Base-by-base conservation (phyloP, 2,888 invertebrate genomes). In the Polyommatus icarus region DNA sequence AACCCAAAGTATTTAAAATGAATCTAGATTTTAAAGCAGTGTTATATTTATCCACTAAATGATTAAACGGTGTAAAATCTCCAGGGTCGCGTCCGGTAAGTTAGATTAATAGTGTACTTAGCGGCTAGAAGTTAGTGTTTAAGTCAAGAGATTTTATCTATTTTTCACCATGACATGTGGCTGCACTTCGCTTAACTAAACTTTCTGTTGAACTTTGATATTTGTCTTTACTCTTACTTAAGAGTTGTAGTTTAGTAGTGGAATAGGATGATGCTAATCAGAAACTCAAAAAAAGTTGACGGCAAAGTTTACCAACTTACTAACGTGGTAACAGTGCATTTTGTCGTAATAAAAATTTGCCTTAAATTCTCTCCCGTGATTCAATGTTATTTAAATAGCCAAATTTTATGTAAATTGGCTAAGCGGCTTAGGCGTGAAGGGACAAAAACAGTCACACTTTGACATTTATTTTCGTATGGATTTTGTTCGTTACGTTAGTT, bases 61-160 rank as follows among this genome's bases (percentile, higher is more conserved):
- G 72, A 72, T 72, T 72, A 72, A 72, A 20, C 40, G 72, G n/a
- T 40, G 40, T n/a, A 71, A 18, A 72, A 72, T 40, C 72, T 20
- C 72, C 3, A 72, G 40, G 40, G 72, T n/a, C 10, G 40, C n/a
- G 40, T 40, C 72, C 72, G 10, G 72, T 72, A 72, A 72, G 72
- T 72, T 72, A 72, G 40, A 72, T 72, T 72, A 72, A 72, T 72
- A 40, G 36, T 18, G 10, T 72, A 72, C 72, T 72, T 72, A 72
- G 72, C 40, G 20, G 40, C 36, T 24, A n/a, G 36, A 72, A 72
- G 72, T 72, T 72, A 72, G 72, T 40, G 72, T 20, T 72, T 72
- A 72, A 72, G 72, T 40, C 72, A 72, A 72, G 72, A 72, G 36
- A 72, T 72, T 72, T 72, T 72, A 72, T 36, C 20, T 72, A 72